Conservation (phyloP, 2,113 vertebrate genomes). For the Hyperopisus bebe region DNA sequence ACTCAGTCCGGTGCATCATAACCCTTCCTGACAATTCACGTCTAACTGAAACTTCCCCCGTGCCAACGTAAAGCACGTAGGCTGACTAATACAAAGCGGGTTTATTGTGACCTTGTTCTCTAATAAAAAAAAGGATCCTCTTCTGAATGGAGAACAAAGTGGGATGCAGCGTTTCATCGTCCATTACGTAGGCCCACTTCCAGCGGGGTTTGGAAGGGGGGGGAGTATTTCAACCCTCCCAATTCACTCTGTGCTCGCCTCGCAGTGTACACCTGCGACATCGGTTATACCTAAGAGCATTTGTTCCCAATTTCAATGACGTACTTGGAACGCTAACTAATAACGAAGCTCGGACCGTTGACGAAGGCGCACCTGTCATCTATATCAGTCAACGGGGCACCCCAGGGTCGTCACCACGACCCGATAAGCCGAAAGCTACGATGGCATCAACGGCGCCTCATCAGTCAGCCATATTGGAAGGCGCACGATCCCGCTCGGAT, state of each 20-base stretch:
- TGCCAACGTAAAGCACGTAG: neutral
- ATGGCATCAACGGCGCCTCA: neutral
- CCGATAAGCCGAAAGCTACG: neutral
- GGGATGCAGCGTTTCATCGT: neutral
- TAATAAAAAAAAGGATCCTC: neutral
- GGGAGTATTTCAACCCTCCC: neutral
- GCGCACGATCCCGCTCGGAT: neutral
- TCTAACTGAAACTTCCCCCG: neutral
- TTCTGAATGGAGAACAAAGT: neutral
- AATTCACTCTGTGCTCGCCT: neutral
- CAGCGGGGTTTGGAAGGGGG: neutral
- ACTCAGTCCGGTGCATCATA: neutral
- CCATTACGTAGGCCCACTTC: neutral
- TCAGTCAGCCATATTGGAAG: conserved; percentile 4
- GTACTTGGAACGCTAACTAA: neutral
- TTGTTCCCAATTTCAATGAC: neutral
- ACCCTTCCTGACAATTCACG: neutral
- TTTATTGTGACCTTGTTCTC: neutral
- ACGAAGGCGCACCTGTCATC: neutral
- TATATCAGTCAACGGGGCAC: neutral
- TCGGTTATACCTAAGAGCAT: neutral
- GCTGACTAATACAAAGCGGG: neutral
- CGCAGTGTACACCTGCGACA: too few relatives aligned
- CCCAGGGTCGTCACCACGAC: neutral
- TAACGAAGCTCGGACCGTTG: neutral